These are phyloP conservation scores for Pitangus sulphuratus DNA, from an alignment of 2,797 vertebrate genomes.

Conservation along the genomic window DNA sequence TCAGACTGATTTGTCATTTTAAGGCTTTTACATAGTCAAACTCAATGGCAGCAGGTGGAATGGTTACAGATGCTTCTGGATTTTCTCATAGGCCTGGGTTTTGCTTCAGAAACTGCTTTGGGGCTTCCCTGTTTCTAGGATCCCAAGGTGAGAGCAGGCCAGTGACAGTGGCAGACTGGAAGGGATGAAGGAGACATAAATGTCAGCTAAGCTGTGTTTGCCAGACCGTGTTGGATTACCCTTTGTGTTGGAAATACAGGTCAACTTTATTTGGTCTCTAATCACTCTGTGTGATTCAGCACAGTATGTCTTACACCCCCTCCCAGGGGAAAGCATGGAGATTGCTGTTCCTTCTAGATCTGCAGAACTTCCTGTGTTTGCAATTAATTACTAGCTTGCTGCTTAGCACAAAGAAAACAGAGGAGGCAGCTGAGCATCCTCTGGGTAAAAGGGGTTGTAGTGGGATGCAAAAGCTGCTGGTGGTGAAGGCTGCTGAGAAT, in stretches of 20 bases:
- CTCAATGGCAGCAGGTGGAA: not conserved
- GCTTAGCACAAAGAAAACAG: not conserved
- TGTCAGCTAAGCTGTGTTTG: not conserved
- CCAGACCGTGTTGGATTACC: not conserved
- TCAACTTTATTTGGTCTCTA: not conserved
- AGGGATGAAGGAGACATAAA: accelerated
- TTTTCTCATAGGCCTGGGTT: not conserved
- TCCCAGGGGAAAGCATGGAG: accelerated
- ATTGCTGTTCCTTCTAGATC: not conserved
- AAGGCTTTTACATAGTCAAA: not conserved
- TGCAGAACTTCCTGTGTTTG: not conserved
- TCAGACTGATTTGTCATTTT: not conserved
- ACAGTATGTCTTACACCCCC: not conserved
- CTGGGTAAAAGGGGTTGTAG: accelerated
- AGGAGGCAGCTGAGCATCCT: not conserved
- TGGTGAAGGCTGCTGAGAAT: not conserved
- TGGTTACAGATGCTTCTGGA: not conserved
- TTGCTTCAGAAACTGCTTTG: not conserved
- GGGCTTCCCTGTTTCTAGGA: not conserved
- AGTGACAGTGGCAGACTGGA: not conserved
- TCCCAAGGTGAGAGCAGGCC: not conserved
- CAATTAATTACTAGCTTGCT: not conserved
- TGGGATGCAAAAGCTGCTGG: not conserved
- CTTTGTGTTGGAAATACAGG: not conserved
- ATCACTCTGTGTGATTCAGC: accelerated